A percentile compares a stretch with the other conserved stretches of the same genome.
Evolutionary conservation across 1,140 invertebrate genomes (phyloP).

Genomic region (Scaptomyza graminum): DNA sequence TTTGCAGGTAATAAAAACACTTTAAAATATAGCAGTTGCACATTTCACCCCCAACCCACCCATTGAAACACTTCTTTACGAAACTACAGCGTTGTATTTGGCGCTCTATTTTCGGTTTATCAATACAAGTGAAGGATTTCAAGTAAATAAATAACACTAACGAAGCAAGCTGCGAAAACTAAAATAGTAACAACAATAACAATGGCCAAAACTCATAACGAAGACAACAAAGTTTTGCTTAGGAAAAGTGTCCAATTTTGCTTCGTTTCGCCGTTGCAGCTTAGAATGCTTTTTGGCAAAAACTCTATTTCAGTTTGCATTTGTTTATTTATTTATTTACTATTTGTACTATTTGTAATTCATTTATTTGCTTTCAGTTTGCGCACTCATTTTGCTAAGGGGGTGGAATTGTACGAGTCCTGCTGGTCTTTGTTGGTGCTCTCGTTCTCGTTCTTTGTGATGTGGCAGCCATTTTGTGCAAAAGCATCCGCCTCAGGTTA

Average conservation of each 20-base stretch:
- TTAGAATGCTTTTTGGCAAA: constrained; percentile 31
- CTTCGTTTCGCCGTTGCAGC: constrained; percentile 5
- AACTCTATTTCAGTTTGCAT: constrained; percentile 42
- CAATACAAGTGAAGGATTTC: constrained; percentile 28
- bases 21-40: constrained; percentile 12
- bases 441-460: not conserved
- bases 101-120: constrained; percentile 23
- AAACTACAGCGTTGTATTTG: constrained; percentile 17
- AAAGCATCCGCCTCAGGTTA: constrained; percentile 42
- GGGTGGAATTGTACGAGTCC: not conserved
- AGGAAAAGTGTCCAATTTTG: constrained; percentile 26
- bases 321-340: constrained; percentile 59
- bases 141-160: constrained; percentile 43
- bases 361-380: constrained; percentile 55
- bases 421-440: not conserved
- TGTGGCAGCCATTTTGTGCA: constrained; percentile 31
- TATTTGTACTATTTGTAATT: constrained; percentile 56
- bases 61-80: not conserved
- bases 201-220: constrained; percentile 24
- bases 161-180: constrained; percentile 15
- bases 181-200: constrained; percentile 6
- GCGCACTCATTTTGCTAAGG: constrained; percentile 13
- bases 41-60: not conserved
- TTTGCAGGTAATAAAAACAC: not conserved
- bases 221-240: constrained; percentile 1